These are phyloP conservation scores for Corticium candelabrum DNA, from an alignment of 37 sponge, comb jelly and placozoan species.

Conservation along the genomic window DNA sequence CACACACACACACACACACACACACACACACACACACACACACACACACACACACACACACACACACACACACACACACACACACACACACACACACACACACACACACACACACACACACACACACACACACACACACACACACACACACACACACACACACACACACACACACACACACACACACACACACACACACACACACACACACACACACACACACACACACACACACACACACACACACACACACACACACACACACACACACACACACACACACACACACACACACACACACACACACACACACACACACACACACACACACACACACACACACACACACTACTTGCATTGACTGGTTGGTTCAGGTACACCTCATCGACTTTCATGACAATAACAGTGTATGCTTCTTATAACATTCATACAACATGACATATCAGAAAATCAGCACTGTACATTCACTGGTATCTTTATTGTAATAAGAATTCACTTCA, in stretches of 20 bases:
- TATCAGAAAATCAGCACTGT: no score
- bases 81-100: not conserved
- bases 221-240: not conserved
- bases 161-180: conserved; percentile 1
- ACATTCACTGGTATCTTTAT: no score
- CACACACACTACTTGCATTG: not conserved
- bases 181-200: conserved; percentile 5
- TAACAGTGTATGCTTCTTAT: no score
- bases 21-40: not conserved
- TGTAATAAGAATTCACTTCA: no score
- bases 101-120: not conserved
- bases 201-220: conserved; percentile 5
- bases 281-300: not conserved
- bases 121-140: not conserved
- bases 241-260: not conserved
- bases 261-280: not conserved
- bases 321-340: not conserved
- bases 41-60: not conserved
- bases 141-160: conserved; percentile 1
- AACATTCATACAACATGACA: no score
- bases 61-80: not conserved
- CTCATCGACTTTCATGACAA: no score
- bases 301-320: not conserved
- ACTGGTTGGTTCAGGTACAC: no score
- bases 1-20: not conserved